Base-by-base conservation (phyloP, 2,113 vertebrate genomes). In the Ellobius talpinus region DNA sequence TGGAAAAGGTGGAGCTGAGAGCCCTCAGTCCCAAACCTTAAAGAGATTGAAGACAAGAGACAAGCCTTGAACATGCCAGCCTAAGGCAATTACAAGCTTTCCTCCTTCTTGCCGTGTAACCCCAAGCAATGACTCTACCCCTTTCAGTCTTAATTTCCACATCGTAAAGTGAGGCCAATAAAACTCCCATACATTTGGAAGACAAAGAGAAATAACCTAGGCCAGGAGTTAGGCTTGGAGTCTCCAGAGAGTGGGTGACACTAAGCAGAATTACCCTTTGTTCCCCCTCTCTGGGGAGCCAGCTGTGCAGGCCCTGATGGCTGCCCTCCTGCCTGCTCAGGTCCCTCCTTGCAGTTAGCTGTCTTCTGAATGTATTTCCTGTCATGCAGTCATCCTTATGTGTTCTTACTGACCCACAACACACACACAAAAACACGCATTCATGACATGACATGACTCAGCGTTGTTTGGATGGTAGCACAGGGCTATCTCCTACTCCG, bases 331-430 rank as follows among this genome's bases (percentile, higher is more conserved):
- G 86, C 93, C 97, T 97, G 97, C 98, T 86, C 96, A 84, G 58
- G 24, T 70, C 97, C 97, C 96, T 97, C 97, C 97, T 95, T 70
- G 96, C 97, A 95, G 96, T 79, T 97, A 92, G 96, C 90, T 92
- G 96, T 97, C 97, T 96, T 76, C 84, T 29, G 21, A 1, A 31
- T 11, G 23, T 4, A 77, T 90, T 78, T 85, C 92, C 52, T 68
- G 74, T 79, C 19, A 21, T 21, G 55, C 17, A 58, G 19, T 58
- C 58, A 8, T 29, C 36, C 29, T 29, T 84, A 68, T 50, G 42
- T 3, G 90, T 97, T 93, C 98, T 98, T 93, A 70, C 97, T 96
- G 98, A 97, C 94, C 23, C 96, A 96, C 96, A 96, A 93, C 39
- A 24, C 23, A 90, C 76, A 66, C 97, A 88, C 89, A 97, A 94